A percentile compares a stretch with the other conserved stretches of the same genome.
These are phyloP conservation scores for Picus viridis DNA, from an alignment of 2,797 vertebrate genomes.

Conservation along the genomic window DNA sequence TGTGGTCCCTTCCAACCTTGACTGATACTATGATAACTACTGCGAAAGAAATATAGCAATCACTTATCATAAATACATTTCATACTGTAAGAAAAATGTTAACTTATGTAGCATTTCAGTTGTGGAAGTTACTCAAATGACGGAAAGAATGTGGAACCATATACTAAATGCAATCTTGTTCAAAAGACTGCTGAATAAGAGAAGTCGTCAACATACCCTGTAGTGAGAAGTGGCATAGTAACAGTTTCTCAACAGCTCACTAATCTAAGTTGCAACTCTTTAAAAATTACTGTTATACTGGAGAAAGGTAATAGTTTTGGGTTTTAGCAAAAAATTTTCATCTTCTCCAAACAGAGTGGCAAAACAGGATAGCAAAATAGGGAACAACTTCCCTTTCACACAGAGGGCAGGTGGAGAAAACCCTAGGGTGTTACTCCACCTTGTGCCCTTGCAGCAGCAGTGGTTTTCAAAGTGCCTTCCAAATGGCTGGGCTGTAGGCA, in stretches of 20 bases:
- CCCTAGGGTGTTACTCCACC: rapidly evolving
- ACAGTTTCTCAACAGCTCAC: not conserved
- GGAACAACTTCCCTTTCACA: not conserved
- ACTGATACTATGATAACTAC: not conserved
- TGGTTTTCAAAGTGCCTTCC: not conserved
- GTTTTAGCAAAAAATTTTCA: not conserved
- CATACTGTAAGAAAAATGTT: not conserved
- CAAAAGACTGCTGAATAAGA: not conserved
- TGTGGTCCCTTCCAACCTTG: no score
- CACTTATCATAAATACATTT: not conserved
- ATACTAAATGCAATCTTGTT: not conserved
- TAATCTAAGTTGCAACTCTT: not conserved
- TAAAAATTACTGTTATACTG: not conserved
- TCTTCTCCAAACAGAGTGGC: not conserved
- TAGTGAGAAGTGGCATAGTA: not conserved
- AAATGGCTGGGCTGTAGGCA: not conserved
- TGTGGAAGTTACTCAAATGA: not conserved
- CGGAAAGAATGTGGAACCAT: not conserved
- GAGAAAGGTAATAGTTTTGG: not conserved
- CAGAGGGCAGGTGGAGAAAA: not conserved
- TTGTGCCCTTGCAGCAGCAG: not conserved
- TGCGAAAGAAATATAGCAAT: not conserved
- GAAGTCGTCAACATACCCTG: not conserved
- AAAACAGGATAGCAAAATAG: rapidly evolving
- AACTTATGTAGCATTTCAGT: not conserved